Percentiles rank a stretch among this genome's conserved stretches.
phyloP scores from a whole-genome alignment of 2,888 invertebrate genomes.

The Helleia helle region DNA sequence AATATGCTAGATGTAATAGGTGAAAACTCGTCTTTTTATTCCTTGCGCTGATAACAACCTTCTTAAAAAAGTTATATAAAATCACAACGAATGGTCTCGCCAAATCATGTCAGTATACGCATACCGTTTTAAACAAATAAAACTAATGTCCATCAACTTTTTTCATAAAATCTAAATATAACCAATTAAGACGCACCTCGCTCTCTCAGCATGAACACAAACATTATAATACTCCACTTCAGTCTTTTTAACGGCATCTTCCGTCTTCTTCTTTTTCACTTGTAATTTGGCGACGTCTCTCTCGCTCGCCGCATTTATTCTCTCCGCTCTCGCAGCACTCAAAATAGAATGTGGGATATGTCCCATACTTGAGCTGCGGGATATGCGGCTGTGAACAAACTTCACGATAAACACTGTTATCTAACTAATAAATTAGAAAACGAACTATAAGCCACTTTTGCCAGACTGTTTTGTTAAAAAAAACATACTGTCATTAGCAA shows the following conservation, averaged over 20 bases:
- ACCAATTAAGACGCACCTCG: conserved; percentile 76
- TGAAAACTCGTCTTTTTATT: no score
- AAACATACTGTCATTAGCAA: no score
- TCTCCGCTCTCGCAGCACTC: conserved; percentile 54
- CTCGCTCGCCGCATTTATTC: conserved; percentile 53
- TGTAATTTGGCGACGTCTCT: conserved; percentile 85
- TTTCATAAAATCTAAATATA: conserved; percentile 1
- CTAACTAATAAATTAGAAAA: no score
- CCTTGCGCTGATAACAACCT: no score
- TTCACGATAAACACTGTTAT: conserved; percentile 11
- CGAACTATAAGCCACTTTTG: no score
- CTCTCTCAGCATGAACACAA: conserved; percentile 91
- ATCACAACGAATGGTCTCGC: no score
- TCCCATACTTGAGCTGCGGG: conserved; percentile 73
- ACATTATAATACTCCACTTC: conserved; percentile 95
- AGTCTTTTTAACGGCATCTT: conserved; percentile 91
- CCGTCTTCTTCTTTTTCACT: conserved; percentile 90
- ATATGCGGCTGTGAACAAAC: conserved; percentile 48
- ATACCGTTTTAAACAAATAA: no score
- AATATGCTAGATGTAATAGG: no score
- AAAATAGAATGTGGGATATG: conserved; percentile 72
- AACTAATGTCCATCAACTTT: no score
- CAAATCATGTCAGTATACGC: no score
- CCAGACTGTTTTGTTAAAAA: no score
- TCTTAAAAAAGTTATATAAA: no score